Percentiles rank a stretch among this genome's conserved stretches.
These are phyloP conservation scores for Hypsibius dujardini DNA, from an alignment of 1,140 invertebrate species.

Conservation along the genomic window DNA sequence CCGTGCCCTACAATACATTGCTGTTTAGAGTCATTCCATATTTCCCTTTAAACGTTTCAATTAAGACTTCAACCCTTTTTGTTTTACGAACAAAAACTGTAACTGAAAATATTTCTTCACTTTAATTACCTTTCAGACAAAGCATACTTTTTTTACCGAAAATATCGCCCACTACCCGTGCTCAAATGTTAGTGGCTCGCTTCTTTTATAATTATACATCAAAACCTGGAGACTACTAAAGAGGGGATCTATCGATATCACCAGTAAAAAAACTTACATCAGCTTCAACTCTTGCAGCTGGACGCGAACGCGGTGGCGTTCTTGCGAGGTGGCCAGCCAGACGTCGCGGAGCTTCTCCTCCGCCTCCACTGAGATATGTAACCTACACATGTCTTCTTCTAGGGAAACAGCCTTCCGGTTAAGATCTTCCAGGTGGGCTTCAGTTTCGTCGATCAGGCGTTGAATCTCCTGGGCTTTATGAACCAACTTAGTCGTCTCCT, in stretches of 20 bases:
- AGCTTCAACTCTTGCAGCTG: slow-evolving; percentile 5
- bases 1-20: background rate
- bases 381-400: background rate
- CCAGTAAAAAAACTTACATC: background rate
- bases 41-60: background rate
- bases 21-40: background rate
- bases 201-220: background rate
- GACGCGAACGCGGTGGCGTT: background rate
- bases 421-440: background rate
- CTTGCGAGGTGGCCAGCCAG: background rate
- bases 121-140: background rate
- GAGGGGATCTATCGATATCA: background rate
- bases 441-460: slow-evolving; percentile 1
- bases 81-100: background rate
- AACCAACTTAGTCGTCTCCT: slow-evolving; percentile 10
- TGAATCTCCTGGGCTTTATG: slow-evolving; percentile 10
- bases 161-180: background rate
- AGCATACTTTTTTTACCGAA: background rate
- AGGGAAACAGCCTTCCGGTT: background rate
- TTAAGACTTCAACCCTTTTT: background rate
- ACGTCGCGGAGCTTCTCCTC: background rate
- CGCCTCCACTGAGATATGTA: background rate
- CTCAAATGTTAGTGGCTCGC: background rate
- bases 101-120: background rate
- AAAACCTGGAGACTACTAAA: background rate